Base-by-base conservation (phyloP, 1,140 invertebrate genomes). In the Bombus confusus region DNA sequence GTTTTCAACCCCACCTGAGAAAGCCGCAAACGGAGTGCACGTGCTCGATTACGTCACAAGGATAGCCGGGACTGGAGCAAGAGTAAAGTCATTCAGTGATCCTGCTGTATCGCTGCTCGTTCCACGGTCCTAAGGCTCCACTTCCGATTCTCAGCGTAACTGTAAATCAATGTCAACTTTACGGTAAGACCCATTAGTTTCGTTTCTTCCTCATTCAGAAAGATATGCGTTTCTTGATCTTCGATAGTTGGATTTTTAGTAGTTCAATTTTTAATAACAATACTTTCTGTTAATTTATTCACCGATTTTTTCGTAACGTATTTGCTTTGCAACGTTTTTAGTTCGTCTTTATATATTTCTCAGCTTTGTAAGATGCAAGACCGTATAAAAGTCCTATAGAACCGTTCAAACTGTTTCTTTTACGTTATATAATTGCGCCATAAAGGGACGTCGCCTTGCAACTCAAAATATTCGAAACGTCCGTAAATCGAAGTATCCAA, bases 41-140 rank as follows among this genome's bases (percentile, higher is more conserved):
- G 93, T 95, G 93, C 88, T 94, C 91, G 88, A 86, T 94, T 93
- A 92, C 93, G 92, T 94, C 92, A 94, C 87, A 85, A 92, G 91
- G 88, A 92, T 89, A 82, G 83, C 80, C 87, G 28, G 78, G 78
- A 28, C 57, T 89, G 91, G 87, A 86, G 91, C 80, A 68, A 86
- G 66, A 52, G 69, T 52, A 83, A 77, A 85, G 86, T 84, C 88
- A 89, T 92, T 93, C 91, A 90, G 87, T 74, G 79, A 84, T 90
- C 80, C 31, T 79, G 75, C 31, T 79, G 75, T 52, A 62, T 31
- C 28, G 52, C 5, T 34, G 47, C 13, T 47, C 10, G 8, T 41
- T 69, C 74, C 22, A 41, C 37, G 71, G 34, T 74, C 25, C 39
- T 41, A 25, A 4, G 28, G 3, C 6, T 52, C n/a, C 18, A 4